These are phyloP conservation scores for Pseudomyrmex gracilis DNA, from an alignment of 1,140 invertebrate species.

Conservation along the genomic window DNA sequence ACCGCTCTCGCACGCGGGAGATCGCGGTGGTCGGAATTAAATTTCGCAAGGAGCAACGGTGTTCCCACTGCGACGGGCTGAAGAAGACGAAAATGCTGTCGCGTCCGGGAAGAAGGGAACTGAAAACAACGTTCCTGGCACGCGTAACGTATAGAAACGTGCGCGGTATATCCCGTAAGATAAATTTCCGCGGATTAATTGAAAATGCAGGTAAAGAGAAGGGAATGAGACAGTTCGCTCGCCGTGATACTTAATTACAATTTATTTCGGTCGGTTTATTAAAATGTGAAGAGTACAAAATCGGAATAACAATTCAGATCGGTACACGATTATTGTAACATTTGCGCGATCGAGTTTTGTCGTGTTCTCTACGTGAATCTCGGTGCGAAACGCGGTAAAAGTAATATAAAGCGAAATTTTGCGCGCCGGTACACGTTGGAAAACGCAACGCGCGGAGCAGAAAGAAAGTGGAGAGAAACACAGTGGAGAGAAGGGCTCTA, in stretches of 20 bases:
- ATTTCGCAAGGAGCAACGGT: slow-evolving; percentile 51
- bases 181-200: slow-evolving; percentile 58
- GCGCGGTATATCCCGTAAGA: slow-evolving; percentile 42
- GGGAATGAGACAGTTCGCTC: slow-evolving; percentile 2
- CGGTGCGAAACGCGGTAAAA: no score
- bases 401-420: no score
- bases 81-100: slow-evolving; percentile 59
- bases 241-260: background rate
- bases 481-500: background rate
- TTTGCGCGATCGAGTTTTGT: no score
- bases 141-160: slow-evolving; percentile 46
- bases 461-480: background rate
- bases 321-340: no score
- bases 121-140: slow-evolving; percentile 54
- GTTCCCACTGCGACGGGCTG: slow-evolving; percentile 37
- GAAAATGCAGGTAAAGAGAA: slow-evolving; percentile 6
- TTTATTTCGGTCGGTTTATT: background rate
- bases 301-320: no score
- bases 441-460: background rate
- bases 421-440: no score
- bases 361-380: no score
- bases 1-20: slow-evolving; percentile 3
- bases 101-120: slow-evolving; percentile 36
- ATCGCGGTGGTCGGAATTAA: slow-evolving; percentile 54
- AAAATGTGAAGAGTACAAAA: no score